phyloP scores from a whole-genome alignment of 2,113 vertebrate genomes.

The Tychaedon coryphoeus region DNA sequence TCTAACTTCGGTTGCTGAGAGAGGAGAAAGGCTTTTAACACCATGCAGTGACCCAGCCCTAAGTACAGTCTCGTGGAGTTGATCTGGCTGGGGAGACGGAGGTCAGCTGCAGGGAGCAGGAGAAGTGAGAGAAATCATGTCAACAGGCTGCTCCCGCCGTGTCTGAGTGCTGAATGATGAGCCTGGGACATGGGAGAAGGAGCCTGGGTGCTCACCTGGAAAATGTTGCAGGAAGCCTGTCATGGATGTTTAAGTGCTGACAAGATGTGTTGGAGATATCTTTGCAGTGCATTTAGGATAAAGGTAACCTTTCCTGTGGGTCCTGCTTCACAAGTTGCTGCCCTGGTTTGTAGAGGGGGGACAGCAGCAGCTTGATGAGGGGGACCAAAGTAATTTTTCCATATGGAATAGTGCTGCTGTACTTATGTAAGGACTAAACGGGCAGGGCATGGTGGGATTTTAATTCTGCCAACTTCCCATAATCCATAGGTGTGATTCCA shows the following conservation, averaged over 20 bases:
- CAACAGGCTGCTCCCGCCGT: constrained; percentile 49
- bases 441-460: background rate
- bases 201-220: constrained; percentile 71
- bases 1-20: constrained; percentile 30
- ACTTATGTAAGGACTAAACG: background rate
- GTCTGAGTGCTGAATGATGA: constrained; percentile 51
- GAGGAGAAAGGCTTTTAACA: constrained; percentile 67
- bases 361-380: background rate
- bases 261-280: constrained; percentile 63
- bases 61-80: constrained; percentile 53
- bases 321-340: background rate
- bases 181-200: background rate
- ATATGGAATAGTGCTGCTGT: background rate
- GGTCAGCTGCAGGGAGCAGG: constrained; percentile 41
- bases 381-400: background rate
- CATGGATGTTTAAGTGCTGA: constrained; percentile 58
- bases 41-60: constrained; percentile 36
- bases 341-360: background rate
- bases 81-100: constrained; percentile 51
- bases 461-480: background rate
- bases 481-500: background rate
- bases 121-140: constrained; percentile 68
- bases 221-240: constrained; percentile 63
- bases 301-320: background rate
- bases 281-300: constrained; percentile 40